These are phyloP conservation scores for Steromphala cineraria DNA, from an alignment of 2,888 invertebrate genomes.

Conservation along the genomic window DNA sequence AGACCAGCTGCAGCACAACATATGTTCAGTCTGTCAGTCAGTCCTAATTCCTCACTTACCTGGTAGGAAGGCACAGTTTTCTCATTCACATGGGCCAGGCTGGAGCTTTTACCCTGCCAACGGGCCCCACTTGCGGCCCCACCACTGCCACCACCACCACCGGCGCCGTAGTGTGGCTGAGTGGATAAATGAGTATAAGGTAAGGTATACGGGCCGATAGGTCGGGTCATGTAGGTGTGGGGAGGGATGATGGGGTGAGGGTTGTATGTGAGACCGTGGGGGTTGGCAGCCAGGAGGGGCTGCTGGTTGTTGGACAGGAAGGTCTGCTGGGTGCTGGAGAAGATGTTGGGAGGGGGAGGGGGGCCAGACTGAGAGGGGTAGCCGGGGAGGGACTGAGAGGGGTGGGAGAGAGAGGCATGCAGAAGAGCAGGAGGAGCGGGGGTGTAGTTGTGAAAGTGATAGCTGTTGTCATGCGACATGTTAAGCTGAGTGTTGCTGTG, in stretches of 20 bases:
- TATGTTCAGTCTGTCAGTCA: too few relatives aligned
- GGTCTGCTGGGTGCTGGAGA: background rate
- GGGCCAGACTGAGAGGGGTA: slow-evolving; percentile 3
- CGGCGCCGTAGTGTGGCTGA: slow-evolving; percentile 57
- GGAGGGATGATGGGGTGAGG: slow-evolving; percentile 42
- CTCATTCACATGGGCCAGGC: slow-evolving; percentile 60
- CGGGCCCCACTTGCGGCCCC: slow-evolving; percentile 15
- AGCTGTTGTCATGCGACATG: background rate
- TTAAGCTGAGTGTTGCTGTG: slow-evolving; percentile 1
- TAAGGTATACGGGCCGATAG: slow-evolving; percentile 38
- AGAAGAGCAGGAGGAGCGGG: background rate
- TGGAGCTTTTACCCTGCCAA: slow-evolving; percentile 58
- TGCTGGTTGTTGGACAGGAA: slow-evolving; percentile 39
- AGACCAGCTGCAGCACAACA: background rate
- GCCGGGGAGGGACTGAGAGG: slow-evolving; percentile 11
- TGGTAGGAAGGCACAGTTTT: slow-evolving; percentile 60
- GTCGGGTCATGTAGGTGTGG: slow-evolving; percentile 41
- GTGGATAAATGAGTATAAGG: slow-evolving; percentile 45
- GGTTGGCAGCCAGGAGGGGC: slow-evolving; percentile 45
- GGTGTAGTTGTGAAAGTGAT: slow-evolving; percentile 1
- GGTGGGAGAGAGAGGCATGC: background rate
- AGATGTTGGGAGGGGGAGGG: background rate
- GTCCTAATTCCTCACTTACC: slow-evolving; percentile 43
- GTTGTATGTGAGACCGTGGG: slow-evolving; percentile 21
- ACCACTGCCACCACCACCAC: background rate